phyloP scores from a whole-genome alignment of 2,888 invertebrate species.

The Drosophila monieri region DNA sequence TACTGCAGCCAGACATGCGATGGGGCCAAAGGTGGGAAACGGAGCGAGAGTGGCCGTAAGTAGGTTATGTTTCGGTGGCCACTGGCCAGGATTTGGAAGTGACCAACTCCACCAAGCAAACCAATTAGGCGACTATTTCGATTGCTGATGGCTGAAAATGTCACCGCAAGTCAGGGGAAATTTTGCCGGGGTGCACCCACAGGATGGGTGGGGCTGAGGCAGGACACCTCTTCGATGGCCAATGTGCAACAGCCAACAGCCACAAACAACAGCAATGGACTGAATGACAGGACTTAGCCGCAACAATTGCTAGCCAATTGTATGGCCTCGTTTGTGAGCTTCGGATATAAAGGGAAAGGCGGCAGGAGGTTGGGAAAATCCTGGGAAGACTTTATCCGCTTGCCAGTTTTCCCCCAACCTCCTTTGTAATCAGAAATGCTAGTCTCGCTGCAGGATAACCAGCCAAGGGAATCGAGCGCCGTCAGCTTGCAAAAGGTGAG shows the following conservation, averaged over 20 bases:
- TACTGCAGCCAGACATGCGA: slow-evolving; percentile 74
- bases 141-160: slow-evolving; percentile 15
- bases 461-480: slow-evolving; percentile 49
- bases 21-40: slow-evolving; percentile 3
- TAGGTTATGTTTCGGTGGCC: slow-evolving; percentile 7
- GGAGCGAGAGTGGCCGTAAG: neutral
- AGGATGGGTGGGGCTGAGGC: slow-evolving; percentile 19
- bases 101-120: neutral
- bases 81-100: neutral
- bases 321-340: slow-evolving; percentile 32
- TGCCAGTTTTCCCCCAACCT: slow-evolving; percentile 19
- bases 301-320: slow-evolving; percentile 67
- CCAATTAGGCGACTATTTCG: slow-evolving; percentile 18
- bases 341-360: neutral
- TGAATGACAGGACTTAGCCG: slow-evolving; percentile 32
- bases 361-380: slow-evolving; percentile 7
- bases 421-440: slow-evolving; percentile 62
- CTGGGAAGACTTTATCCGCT: slow-evolving; percentile 50
- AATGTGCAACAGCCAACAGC: slow-evolving; percentile 34
- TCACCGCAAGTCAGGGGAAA: slow-evolving; percentile 31
- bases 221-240: slow-evolving; percentile 50
- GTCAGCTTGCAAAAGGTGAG: slow-evolving; percentile 56
- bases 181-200: slow-evolving; percentile 50
- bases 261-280: slow-evolving; percentile 20
- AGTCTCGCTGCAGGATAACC: slow-evolving; percentile 50